These are phyloP conservation scores for Lontra canadensis DNA, from an alignment of 2,113 vertebrate genomes.

Conservation along the genomic window DNA sequence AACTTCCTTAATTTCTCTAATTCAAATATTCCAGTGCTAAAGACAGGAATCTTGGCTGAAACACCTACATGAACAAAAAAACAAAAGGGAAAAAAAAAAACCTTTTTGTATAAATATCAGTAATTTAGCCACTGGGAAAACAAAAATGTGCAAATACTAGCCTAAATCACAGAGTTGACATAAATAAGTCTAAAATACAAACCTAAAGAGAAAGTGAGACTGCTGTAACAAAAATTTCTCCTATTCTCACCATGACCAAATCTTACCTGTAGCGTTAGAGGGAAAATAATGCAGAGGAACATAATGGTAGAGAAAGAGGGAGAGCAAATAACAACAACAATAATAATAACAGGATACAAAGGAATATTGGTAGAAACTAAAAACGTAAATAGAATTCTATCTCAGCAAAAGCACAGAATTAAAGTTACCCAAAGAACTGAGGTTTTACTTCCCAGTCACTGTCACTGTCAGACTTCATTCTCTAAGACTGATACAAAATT, in stretches of 20 bases:
- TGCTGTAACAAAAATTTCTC: not conserved
- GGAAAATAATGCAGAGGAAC: not conserved
- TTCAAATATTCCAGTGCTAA: conserved; percentile 31
- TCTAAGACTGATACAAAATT: not conserved
- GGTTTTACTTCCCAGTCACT: not conserved
- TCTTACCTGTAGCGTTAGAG: not conserved
- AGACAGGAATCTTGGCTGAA: conserved; percentile 34
- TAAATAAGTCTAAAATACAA: conserved; percentile 54
- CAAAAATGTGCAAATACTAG: conserved; percentile 57
- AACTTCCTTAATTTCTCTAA: conserved; percentile 45
- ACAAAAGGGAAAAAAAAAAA: not conserved
- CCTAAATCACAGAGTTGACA: conserved; percentile 49
- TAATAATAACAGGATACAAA: not conserved
- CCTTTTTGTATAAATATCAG: not conserved
- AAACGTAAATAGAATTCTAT: not conserved
- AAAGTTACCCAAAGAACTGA: not conserved
- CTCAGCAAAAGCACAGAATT: not conserved
- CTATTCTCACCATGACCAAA: not conserved
- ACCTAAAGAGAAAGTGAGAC: conserved; percentile 3
- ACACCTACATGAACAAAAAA: conserved; percentile 49
- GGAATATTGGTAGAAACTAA: not conserved
- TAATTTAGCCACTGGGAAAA: conserved; percentile 36
- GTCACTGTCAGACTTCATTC: not conserved
- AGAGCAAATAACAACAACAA: not conserved
- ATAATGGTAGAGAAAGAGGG: not conserved